A percentile compares a stretch with the other conserved stretches of the same genome.
Conservation (phyloP, 2,797 vertebrate species). For the Malurus splendens region DNA sequence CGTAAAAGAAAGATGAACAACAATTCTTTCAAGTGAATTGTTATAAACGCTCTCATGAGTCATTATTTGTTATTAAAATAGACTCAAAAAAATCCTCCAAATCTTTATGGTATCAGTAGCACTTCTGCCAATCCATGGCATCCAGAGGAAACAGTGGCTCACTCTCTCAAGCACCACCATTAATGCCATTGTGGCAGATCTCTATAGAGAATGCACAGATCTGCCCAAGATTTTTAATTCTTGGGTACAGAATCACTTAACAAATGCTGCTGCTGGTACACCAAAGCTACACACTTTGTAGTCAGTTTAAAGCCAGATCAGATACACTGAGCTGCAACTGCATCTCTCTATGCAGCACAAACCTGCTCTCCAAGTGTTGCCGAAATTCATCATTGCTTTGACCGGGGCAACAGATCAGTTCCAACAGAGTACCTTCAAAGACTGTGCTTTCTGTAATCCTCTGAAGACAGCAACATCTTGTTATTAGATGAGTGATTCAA, state of each 20-base stretch:
- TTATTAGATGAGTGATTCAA: constrained; percentile 50
- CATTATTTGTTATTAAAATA: not conserved
- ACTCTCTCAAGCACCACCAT: not conserved
- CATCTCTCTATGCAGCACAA: not conserved
- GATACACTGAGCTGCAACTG: not conserved
- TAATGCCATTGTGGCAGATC: not conserved
- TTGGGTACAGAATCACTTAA: not conserved
- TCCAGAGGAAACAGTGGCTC: not conserved
- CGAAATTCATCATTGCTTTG: not conserved
- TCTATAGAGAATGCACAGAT: not conserved
- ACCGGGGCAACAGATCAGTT: constrained; percentile 26
- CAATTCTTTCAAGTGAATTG: not conserved
- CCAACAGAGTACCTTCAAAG: constrained; percentile 44
- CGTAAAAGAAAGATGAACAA: not conserved
- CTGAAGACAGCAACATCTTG: constrained; percentile 44
- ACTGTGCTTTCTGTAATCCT: constrained; percentile 32
- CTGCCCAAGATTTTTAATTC: not conserved
- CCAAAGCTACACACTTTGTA: not conserved
- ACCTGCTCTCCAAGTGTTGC: not conserved
- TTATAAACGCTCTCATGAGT: not conserved
- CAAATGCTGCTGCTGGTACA: not conserved
- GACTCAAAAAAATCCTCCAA: not conserved
- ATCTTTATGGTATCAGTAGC: not conserved
- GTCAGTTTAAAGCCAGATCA: not conserved
- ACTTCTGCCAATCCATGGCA: not conserved